Base-by-base conservation (phyloP, 2,888 invertebrate genomes). In the Anarsia innoxiella region DNA sequence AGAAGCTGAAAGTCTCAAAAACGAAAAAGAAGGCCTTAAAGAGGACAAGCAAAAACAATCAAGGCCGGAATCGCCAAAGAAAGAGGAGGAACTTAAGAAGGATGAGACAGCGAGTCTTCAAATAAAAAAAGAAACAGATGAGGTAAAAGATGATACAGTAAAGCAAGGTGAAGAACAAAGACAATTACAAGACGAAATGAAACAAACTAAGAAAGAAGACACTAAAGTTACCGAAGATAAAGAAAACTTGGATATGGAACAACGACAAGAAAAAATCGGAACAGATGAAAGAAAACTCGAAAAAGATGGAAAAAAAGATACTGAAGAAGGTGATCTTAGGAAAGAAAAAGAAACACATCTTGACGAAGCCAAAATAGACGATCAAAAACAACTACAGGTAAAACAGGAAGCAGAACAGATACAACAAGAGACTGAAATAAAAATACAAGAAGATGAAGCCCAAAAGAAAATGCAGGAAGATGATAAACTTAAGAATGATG, bases 21-120 rank as follows among this genome's bases (percentile, higher is more conserved):
- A 25, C 4, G 25, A 25, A 25, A 25, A 25, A 37, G 47, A 41
- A 43, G 44, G 23, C 34, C 49, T 49, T 41, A 44, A 33, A 16
- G 41, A 40, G 35, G 34, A n/a, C n/a, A n/a, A n/a, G n/a, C 44
- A 25, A n/a, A 25, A 25, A 25, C n/a, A n/a, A n/a, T n/a, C n/a
- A n/a, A n/a, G n/a, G n/a, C n/a, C n/a, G n/a, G n/a, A n/a, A n/a
- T n/a, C n/a, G n/a, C n/a, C n/a, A n/a, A n/a, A n/a, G n/a, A n/a
- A n/a, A 19, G 19, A 19, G 19, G 6, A 19, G 6, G 19, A 19
- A 19, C 19, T 6, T 19, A 6, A 19, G 6, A 19, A 19, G 6
- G 4, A 19, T 5, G 6, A 19, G 19, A 19, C 19, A 6, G 6
- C 19, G 19, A 19, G 3, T 6, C 4, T 19, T 19, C 4, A 19